Conservation (phyloP, 2,888 invertebrate genomes). For the Folsomia manolachei region DNA sequence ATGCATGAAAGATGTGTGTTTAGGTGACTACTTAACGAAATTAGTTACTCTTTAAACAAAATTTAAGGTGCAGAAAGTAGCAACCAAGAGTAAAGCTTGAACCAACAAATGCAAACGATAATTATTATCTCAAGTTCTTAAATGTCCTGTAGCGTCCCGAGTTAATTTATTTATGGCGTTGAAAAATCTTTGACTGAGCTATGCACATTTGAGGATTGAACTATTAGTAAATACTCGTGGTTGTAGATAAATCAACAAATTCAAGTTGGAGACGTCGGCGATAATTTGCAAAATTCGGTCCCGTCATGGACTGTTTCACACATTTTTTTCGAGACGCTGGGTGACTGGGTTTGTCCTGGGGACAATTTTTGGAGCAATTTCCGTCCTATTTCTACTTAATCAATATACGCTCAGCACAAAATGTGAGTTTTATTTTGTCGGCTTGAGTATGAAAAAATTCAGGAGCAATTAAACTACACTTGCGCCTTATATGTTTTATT, state of each 20-base stretch:
- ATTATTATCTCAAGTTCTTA: too few species aligned
- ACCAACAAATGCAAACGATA: too few species aligned
- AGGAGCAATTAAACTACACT: too few species aligned
- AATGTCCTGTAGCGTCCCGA: background rate
- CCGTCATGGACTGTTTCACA: conserved; percentile 43
- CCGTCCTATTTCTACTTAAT: conserved; percentile 44
- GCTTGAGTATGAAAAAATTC: background rate
- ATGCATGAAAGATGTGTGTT: too few species aligned
- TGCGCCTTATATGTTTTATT: background rate
- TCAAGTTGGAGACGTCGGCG: background rate
- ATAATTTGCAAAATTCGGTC: conserved; percentile 37
- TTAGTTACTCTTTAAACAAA: too few species aligned
- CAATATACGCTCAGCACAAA: conserved; percentile 33
- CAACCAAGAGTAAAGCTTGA: too few species aligned
- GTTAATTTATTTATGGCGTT: background rate
- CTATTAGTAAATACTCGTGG: background rate
- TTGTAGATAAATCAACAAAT: background rate
- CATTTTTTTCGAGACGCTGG: conserved; percentile 50
- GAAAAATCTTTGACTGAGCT: background rate
- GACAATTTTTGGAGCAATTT: conserved; percentile 46
- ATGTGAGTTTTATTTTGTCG: conserved; percentile 19
- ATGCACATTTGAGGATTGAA: too few species aligned
- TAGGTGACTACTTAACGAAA: too few species aligned
- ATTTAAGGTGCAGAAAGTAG: too few species aligned
- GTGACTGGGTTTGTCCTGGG: conserved; percentile 49